Evolutionary conservation across 2,113 vertebrate genomes (phyloP), one percentile per base, ranked within the genome.

Genomic region (Otus sunia): DNA sequence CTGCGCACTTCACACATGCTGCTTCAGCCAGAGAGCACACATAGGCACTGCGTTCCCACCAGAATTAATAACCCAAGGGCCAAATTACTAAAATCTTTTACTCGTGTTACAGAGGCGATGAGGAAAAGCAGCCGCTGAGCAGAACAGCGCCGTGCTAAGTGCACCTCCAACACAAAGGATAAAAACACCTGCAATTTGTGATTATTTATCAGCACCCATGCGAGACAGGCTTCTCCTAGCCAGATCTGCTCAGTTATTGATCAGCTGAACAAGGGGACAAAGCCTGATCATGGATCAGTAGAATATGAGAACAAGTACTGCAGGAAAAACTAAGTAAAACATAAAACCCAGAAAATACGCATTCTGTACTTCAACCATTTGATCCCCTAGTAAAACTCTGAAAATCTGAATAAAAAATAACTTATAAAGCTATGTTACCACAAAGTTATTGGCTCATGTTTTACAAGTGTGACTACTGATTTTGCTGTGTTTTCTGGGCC

Each of bases 21-120:
- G 36, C 79, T 47, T 32, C 80, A 32, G 9, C 59, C 64, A 5
- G 12, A 29, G 45, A 64, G 71, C 69, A 26, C 25, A 19, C 1
- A 0, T 4, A 17, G 37, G 64, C 0, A 0, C 37, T 19, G 39
- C 23, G 1, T 20, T 23, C 84, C 64, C 73, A 55, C 25, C 26
- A 43, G 63, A 59, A 77, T 15, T 20, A 18, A 66, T 22, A 29
- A 47, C 59, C 36, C 59, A 53, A 37, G 69, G 30, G 84, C 50
- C 90, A 77, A 55, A 68, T 20, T 2, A 27, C 59, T 55, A 11
- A 74, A 37, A 73, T 12, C 58, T 43, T 14, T 19, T 32, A 5
- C 71, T 82, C 0, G 0, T 41, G 71, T n/a, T 55, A 36, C 39
- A 59, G 67, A 3, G 2, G 39, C 56, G 19, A 45, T 0, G 1